Conservation (phyloP, 2,797 vertebrate species). For the Poeciliopsis turneri region DNA sequence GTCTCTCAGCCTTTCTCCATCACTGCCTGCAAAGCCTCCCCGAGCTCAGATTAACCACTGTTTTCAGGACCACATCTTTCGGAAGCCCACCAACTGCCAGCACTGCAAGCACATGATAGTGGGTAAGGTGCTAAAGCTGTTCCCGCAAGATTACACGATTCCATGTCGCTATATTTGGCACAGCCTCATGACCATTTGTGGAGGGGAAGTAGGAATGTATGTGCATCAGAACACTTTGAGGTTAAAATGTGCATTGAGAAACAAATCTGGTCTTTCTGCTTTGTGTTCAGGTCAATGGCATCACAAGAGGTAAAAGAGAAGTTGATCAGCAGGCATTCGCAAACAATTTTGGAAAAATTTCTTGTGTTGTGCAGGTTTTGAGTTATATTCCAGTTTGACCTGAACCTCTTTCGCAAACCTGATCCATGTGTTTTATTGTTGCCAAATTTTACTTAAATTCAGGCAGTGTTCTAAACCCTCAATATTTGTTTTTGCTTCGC, state of each 20-base stretch:
- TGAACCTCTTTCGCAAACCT: neutral
- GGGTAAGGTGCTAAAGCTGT: constrained; percentile 77
- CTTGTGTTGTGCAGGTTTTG: neutral
- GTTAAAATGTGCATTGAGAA: neutral
- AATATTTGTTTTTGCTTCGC: no score
- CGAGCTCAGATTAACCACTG: constrained; percentile 84
- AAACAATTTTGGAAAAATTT: neutral
- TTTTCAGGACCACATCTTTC: constrained; percentile 91
- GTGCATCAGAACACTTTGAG: neutral
- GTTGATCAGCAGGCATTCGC: neutral
- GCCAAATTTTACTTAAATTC: neutral
- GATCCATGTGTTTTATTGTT: neutral
- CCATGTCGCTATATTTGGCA: neutral
- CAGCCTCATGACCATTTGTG: neutral
- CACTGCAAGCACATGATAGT: constrained; percentile 92
- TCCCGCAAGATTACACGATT: constrained; percentile 1
- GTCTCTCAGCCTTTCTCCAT: constrained; percentile 78
- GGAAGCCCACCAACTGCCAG: constrained; percentile 89
- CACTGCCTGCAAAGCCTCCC: constrained; percentile 69
- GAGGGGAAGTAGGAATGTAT: neutral
- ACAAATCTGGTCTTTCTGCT: neutral
- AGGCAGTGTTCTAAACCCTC: neutral
- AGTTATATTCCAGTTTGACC: neutral
- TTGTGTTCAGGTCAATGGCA: neutral
- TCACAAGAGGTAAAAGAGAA: neutral